Conservation (phyloP, 2,113 vertebrate species). For the Chroicocephalus ridibundus region DNA sequence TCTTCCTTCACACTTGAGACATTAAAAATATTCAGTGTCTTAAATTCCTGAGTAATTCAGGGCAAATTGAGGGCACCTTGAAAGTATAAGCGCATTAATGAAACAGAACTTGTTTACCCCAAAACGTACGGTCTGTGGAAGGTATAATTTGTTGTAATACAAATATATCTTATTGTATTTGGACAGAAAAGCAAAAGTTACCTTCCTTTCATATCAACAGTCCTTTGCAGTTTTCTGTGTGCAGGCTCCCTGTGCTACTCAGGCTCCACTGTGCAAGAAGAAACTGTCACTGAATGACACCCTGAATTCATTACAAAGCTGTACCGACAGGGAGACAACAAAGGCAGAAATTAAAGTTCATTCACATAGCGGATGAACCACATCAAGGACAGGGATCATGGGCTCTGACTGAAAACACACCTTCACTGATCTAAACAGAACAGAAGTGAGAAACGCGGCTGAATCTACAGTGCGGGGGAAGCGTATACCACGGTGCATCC, state of each 20-base stretch:
- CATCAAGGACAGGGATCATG: background rate
- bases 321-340: constrained; percentile 47
- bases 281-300: constrained; percentile 45
- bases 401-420: background rate
- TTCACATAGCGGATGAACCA: background rate
- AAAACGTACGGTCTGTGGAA: background rate
- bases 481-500: rapidly evolving
- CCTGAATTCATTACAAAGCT: constrained; percentile 57
- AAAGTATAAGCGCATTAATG: background rate
- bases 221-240: constrained; percentile 32
- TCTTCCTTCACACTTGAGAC: background rate
- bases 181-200: constrained; percentile 56
- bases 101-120: background rate
- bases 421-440: background rate
- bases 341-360: constrained; percentile 21
- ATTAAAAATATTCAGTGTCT: background rate
- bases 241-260: constrained; percentile 21
- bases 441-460: background rate
- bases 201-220: constrained; percentile 47
- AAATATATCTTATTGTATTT: background rate
- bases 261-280: constrained; percentile 46
- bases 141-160: background rate
- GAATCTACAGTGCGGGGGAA: background rate
- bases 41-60: background rate
- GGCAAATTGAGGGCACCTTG: background rate